Base-by-base conservation (phyloP, 2,888 invertebrate species). In the Herminia tarsipennalis region DNA sequence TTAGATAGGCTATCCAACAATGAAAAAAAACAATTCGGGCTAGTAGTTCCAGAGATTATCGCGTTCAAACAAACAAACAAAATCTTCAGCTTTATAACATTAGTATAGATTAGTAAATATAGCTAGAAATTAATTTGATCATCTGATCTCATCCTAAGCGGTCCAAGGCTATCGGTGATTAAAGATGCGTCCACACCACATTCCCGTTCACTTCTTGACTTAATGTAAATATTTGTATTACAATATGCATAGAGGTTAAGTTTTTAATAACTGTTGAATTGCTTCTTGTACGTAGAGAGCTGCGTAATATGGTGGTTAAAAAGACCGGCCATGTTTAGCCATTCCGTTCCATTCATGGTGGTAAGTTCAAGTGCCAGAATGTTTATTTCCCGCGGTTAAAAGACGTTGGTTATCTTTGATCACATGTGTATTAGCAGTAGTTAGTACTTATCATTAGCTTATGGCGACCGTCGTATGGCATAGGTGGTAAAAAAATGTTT, bases 171-270 rank as follows among this genome's bases (percentile, higher is more conserved):
- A n/a, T n/a, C 3, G 27, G 4, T 18, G 42, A 32, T 35, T 32
- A 53, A 28, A 65, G 53, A 48, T 4, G 27, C n/a, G n/a, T n/a
- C n/a, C n/a, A 27, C 13, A 30, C 10, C 4, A 10, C 37, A 21
- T 37, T 45, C 40, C 55, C 66, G 40, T 42, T 62, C 66, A 62
- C 62, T 61, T 45, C 14, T 37, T 22, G 18, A 43, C 25, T 40
- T 49, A 64, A 55, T 36, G 35, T 52, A 41, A 65, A 65, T 44
- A 49, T 61, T 40, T 32, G 36, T 37, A 39, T 52, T 44, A 52
- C 39, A 25, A 40, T 43, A 49, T 51, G 51, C 20, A 56, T 41
- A 60, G 45, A 60, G 52, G 61, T 61, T 48, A 59, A 38, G 35
- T 43, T 42, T 57, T 56, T 46, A 39, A 49, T 38, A 46, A 53